Conservation (phyloP, 2,888 invertebrate genomes). For the Scaptomyza tumidula region DNA sequence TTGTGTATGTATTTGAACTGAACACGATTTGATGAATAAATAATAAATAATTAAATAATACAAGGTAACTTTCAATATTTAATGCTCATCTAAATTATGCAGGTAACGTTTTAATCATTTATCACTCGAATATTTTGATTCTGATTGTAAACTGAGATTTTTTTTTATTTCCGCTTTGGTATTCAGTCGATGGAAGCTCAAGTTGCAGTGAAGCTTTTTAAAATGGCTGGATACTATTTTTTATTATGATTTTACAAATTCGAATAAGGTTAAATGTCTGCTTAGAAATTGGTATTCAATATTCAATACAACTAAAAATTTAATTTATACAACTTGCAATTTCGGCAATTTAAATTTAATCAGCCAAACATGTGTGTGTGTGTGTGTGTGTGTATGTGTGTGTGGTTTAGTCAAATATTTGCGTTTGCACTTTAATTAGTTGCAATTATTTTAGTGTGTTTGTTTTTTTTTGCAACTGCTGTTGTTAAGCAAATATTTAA, state of each 20-base stretch:
- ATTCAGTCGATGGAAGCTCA: too few relatives aligned
- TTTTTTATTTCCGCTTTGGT: neutral
- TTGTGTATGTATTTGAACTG: too few relatives aligned
- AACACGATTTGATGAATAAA: too few relatives aligned
- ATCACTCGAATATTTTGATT: neutral
- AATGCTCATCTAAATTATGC: neutral
- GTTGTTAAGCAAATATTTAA: conserved; percentile 48
- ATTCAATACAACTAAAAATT: neutral
- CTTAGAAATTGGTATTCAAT: neutral
- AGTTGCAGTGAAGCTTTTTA: too few relatives aligned
- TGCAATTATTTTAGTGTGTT: conserved; percentile 45
- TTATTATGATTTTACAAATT: too few relatives aligned
- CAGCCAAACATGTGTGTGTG: conserved; percentile 8
- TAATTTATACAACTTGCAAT: conserved; percentile 1
- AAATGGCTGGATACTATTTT: too few relatives aligned
- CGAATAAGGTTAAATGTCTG: too few relatives aligned
- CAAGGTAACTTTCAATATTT: neutral
- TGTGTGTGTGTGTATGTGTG: neutral
- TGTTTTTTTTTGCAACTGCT: neutral
- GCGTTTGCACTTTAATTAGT: conserved; percentile 70
- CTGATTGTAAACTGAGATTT: neutral
- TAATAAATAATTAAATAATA: neutral
- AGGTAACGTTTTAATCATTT: neutral
- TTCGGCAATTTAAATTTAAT: conserved; percentile 46
- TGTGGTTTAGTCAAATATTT: conserved; percentile 64